Evolutionary conservation across 1,140 invertebrate species (phyloP).

Genomic region (Macrostomum lignano): DNA sequence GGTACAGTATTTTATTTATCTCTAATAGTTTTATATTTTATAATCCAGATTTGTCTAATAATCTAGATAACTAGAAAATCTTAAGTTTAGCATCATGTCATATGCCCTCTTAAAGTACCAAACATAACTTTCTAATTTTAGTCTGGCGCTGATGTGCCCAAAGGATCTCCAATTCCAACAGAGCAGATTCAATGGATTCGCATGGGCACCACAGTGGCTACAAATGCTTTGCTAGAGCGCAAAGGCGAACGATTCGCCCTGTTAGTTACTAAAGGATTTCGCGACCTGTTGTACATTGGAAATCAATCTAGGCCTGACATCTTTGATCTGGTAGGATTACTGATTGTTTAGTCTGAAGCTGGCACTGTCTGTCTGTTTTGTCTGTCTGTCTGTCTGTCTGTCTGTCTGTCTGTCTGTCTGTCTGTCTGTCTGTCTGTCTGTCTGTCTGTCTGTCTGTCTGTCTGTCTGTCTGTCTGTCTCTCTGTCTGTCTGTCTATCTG

Average conservation of each 20-base stretch:
- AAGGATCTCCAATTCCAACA: conserved; percentile 12
- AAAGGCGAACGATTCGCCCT: conserved; percentile 79
- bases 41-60: no score
- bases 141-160: conserved; percentile 1
- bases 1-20: no score
- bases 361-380: no score
- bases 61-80: no score
- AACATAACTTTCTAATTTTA: background rate
- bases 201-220: conserved; percentile 97
- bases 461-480: background rate
- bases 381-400: no score
- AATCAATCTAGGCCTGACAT: conserved; percentile 88
- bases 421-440: background rate
- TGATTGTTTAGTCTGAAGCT: no score
- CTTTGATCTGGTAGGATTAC: conserved; percentile 69
- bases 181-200: conserved; percentile 49
- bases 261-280: conserved; percentile 69
- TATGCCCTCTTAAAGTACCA: no score
- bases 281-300: conserved; percentile 69
- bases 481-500: no score
- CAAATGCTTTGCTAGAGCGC: conserved; percentile 77
- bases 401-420: background rate
- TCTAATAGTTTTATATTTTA: no score
- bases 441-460: conserved; percentile 1
- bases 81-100: background rate